Percentiles rank a stretch among this genome's conserved stretches.
These are phyloP conservation scores for Corythornis vintsioides DNA, from an alignment of 2,113 vertebrate genomes.

Conservation along the genomic window DNA sequence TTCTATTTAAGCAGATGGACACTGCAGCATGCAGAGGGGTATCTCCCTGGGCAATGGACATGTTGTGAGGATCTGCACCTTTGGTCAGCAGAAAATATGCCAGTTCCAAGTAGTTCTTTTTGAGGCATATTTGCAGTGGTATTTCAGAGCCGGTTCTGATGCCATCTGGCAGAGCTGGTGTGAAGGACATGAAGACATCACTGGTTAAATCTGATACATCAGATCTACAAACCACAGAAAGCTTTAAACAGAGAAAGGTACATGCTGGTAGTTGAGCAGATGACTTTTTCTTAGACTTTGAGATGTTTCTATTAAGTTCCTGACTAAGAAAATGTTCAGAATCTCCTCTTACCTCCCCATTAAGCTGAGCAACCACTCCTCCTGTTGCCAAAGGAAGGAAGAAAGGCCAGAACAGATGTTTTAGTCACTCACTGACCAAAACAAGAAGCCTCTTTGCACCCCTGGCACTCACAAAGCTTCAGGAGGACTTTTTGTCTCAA, in stretches of 20 bases:
- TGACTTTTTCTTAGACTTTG: neutral
- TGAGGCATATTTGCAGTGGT: slow-evolving; percentile 72
- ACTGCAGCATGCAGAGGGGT: slow-evolving; percentile 81
- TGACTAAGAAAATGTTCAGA: neutral
- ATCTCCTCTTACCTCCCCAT: neutral
- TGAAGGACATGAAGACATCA: neutral
- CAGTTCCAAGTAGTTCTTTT: slow-evolving; percentile 69
- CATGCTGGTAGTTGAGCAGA: neutral
- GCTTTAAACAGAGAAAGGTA: neutral
- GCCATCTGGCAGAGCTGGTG: slow-evolving; percentile 63
- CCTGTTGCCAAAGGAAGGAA: neutral
- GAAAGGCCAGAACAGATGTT: neutral
- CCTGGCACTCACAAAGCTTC: neutral
- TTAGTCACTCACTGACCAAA: neutral
- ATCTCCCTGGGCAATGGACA: slow-evolving; percentile 72
- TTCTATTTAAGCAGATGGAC: slow-evolving; percentile 72
- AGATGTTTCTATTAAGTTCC: neutral
- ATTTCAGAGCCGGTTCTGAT: slow-evolving; percentile 19
- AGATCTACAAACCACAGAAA: neutral
- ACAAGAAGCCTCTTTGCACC: neutral
- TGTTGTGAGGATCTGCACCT: slow-evolving; percentile 63
- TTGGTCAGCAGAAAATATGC: slow-evolving; percentile 73
- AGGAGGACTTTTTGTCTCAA: neutral
- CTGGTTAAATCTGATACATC: neutral
- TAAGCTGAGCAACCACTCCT: neutral